Percentiles rank a stretch among this genome's conserved stretches.
phyloP scores from a whole-genome alignment of 2,888 invertebrate genomes.

The Priocnemis perturbator region DNA sequence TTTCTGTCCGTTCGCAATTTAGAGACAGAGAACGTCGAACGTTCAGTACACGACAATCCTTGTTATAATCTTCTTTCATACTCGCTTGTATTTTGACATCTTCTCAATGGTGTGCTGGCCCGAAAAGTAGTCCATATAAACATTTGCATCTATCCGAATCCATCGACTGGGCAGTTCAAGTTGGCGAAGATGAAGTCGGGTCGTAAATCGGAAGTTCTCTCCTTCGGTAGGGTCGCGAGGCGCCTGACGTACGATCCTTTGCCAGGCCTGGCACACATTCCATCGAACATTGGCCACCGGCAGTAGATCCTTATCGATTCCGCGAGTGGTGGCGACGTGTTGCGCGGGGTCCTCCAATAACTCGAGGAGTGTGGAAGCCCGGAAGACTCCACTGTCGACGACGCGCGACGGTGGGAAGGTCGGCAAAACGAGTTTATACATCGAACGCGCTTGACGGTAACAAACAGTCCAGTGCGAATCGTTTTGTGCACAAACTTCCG shows the following conservation, averaged over 20 bases:
- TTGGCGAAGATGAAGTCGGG: constrained; percentile 11
- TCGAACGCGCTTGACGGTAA: constrained; percentile 19
- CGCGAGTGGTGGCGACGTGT: no score
- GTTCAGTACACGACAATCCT: no score
- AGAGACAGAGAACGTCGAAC: no score
- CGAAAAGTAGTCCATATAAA: no score
- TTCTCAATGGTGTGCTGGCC: no score
- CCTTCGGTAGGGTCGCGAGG: constrained; percentile 25
- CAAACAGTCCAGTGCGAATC: no score
- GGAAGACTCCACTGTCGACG: constrained; percentile 34
- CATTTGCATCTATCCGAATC: no score
- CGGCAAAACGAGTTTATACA: constrained; percentile 49
- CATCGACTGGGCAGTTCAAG: no score
- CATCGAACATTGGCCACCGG: constrained; percentile 36
- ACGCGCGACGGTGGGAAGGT: constrained; percentile 35
- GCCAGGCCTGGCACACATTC: constrained; percentile 42
- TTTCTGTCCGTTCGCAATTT: neutral
- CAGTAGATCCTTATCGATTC: constrained; percentile 50
- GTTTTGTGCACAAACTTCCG: no score
- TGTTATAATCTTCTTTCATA: no score
- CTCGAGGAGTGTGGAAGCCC: constrained; percentile 32
- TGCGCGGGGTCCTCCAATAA: constrained; percentile 14
- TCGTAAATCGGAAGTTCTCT: constrained; percentile 40
- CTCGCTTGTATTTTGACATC: neutral
- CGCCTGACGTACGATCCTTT: constrained; percentile 32